These are phyloP conservation scores for Rhagoletis pomonella DNA, from an alignment of 1,140 invertebrate species.

Conservation along the genomic window DNA sequence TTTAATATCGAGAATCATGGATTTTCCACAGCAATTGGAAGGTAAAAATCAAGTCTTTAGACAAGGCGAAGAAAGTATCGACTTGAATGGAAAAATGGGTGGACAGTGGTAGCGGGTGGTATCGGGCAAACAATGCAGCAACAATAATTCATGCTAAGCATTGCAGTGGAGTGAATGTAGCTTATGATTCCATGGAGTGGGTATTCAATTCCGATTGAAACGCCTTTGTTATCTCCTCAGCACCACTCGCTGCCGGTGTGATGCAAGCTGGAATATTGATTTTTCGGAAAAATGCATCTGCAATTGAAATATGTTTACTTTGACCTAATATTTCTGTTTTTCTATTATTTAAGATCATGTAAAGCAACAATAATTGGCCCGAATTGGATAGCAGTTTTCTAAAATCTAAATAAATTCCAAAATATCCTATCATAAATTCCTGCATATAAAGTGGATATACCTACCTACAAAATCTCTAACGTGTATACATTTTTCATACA, in stretches of 20 bases:
- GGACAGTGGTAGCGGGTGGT: conserved; percentile 42
- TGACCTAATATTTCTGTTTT: background rate
- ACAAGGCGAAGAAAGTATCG: conserved; percentile 33
- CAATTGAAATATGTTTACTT: background rate
- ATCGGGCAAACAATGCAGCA: conserved; percentile 3
- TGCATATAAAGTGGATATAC: conserved; percentile 41
- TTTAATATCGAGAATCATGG: conserved; percentile 56
- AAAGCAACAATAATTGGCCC: conserved; percentile 6
- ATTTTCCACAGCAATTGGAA: conserved; percentile 65
- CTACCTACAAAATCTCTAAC: conserved; percentile 55
- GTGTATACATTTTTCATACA: conserved; percentile 52
- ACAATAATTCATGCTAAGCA: background rate
- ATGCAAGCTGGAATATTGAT: conserved; percentile 39
- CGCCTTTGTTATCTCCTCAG: background rate
- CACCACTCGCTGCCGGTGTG: background rate
- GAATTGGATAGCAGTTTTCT: conserved; percentile 24
- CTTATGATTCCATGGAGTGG: background rate
- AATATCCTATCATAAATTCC: background rate
- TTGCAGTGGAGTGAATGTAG: background rate
- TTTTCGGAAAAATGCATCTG: conserved; percentile 7
- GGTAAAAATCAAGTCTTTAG: conserved; percentile 57
- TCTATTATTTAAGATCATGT: conserved; percentile 39
- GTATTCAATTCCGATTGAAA: background rate
- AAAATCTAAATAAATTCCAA: conserved; percentile 11
- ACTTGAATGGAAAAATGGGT: conserved; percentile 54